These are phyloP conservation scores for Synodontis membranacea DNA, from an alignment of 2,113 vertebrate genomes.

Conservation along the genomic window DNA sequence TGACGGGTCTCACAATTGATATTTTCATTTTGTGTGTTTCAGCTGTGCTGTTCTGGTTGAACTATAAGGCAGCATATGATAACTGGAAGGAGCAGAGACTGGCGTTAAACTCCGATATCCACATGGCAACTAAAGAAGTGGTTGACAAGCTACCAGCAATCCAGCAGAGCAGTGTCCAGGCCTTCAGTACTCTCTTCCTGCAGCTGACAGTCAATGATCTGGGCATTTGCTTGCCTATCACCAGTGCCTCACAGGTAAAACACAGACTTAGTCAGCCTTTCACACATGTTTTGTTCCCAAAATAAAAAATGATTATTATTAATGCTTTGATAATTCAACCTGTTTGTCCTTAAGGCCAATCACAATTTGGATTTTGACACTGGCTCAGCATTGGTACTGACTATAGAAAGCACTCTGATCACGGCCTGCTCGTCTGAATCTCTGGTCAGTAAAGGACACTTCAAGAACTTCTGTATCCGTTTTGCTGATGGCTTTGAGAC, in stretches of 20 bases:
- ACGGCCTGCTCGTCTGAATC: slow-evolving; percentile 98
- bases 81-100: slow-evolving; percentile 98
- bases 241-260: slow-evolving; percentile 85
- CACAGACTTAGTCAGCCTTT: not conserved
- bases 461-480: slow-evolving; percentile 98
- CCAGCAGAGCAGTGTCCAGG: slow-evolving; percentile 94
- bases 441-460: slow-evolving; percentile 98
- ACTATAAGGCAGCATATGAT: slow-evolving; percentile 98
- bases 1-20: not conserved
- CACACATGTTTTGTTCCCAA: not conserved
- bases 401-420: slow-evolving; percentile 97
- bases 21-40: slow-evolving; percentile 31
- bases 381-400: slow-evolving; percentile 94
- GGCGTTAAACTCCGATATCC: slow-evolving; percentile 96
- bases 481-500: slow-evolving; percentile 98
- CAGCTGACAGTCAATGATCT: slow-evolving; percentile 96
- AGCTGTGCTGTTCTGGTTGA: slow-evolving; percentile 99
- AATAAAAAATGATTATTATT: not conserved
- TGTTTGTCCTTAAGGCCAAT: slow-evolving; percentile 77
- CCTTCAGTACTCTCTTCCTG: slow-evolving; percentile 96
- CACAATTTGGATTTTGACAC: slow-evolving; percentile 91
- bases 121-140: slow-evolving; percentile 96
- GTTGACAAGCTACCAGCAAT: slow-evolving; percentile 97
- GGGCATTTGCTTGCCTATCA: slow-evolving; percentile 96
- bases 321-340: not conserved